Base-by-base conservation (phyloP, 1,140 invertebrate genomes). In the Bradynema listronoti region DNA sequence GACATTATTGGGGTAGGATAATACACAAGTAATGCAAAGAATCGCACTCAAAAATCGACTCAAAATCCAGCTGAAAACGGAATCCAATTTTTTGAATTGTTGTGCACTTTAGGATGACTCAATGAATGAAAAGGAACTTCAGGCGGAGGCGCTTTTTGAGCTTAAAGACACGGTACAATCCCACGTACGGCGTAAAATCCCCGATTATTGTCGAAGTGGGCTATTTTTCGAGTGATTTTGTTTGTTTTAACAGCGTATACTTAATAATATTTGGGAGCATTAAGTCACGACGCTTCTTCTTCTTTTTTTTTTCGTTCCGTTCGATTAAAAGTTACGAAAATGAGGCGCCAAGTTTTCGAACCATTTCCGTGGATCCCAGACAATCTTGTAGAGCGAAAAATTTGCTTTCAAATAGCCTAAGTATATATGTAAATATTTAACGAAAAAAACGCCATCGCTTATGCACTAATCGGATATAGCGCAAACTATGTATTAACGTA, bases 111-210 rank as follows among this genome's bases (percentile, higher is more conserved):
- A 43, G 42, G 19, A 6, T 22, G 16, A 19, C 27, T 30, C 5
- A 32, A 24, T n/a, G 47, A 50, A 50, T 27, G 5, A 19, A 9
- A 32, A 29, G 34, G 19, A 4, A 25, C 5, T 3, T n/a, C 3
- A 4, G 29, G 3, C 34, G 27, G 47, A 19, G n/a, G 47, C 29
- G 9, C 4, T 50, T 25, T 24, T 50, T 5, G 4, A 50, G 27
- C 19, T 50, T 16, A 27, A 50, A n/a, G 47, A 50, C 9, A 50
- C 47, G 19, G 16, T n/a, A 27, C 29, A 50, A 27, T 50, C 47
- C 3, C 34, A 50, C 27, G 27, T 50, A n/a, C 16, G 47, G 19
- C 29, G 34, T 16, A 50, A 27, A 32, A 50, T 50, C 16, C 47
- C 47, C 2, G 16, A 25, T 24, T 50, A 50, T 27, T 50, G 4